A percentile compares a stretch with the other conserved stretches of the same genome.
Conservation (phyloP, 2,113 vertebrate species). For the Mirza zaza region DNA sequence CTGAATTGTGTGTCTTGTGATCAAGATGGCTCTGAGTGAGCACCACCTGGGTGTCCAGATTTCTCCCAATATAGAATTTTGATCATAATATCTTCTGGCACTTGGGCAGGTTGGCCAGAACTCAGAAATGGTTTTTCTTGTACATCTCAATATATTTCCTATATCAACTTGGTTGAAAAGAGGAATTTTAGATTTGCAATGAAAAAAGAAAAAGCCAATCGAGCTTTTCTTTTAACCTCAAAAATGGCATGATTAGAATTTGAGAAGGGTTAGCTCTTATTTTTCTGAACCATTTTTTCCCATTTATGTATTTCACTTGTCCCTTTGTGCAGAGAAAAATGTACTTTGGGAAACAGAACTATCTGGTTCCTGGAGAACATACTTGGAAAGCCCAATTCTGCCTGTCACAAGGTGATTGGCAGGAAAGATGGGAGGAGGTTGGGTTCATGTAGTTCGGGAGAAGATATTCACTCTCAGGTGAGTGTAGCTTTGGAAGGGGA, state of each 20-base stretch:
- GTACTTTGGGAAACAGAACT: slow-evolving; percentile 22
- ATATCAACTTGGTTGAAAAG: slow-evolving; percentile 50
- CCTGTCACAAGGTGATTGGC: neutral
- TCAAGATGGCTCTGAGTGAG: neutral
- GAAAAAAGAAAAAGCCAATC: slow-evolving; percentile 33
- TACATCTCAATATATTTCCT: slow-evolving; percentile 56
- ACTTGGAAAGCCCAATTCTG: neutral
- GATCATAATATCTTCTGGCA: slow-evolving; percentile 44
- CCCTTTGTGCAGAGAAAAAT: slow-evolving; percentile 51
- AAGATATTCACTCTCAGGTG: neutral
- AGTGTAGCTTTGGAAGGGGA: neutral
- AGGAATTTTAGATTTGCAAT: slow-evolving; percentile 63
- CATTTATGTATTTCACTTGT: slow-evolving; percentile 58
- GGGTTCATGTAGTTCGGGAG: neutral
- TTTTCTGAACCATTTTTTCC: slow-evolving; percentile 61
- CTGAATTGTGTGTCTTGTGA: neutral
- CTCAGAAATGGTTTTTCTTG: slow-evolving; percentile 48
- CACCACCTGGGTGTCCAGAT: neutral
- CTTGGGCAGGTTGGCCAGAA: slow-evolving; percentile 14
- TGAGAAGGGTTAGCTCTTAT: slow-evolving; percentile 56
- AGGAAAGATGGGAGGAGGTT: neutral
- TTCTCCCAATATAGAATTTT: neutral
- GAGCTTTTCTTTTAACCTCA: slow-evolving; percentile 68
- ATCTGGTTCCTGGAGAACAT: too few relatives aligned
- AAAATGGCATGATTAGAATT: slow-evolving; percentile 66